Evolutionary conservation across 2,113 vertebrate species (phyloP), one percentile per base, ranked within the genome.

Genomic region (Thymallus thymallus): DNA sequence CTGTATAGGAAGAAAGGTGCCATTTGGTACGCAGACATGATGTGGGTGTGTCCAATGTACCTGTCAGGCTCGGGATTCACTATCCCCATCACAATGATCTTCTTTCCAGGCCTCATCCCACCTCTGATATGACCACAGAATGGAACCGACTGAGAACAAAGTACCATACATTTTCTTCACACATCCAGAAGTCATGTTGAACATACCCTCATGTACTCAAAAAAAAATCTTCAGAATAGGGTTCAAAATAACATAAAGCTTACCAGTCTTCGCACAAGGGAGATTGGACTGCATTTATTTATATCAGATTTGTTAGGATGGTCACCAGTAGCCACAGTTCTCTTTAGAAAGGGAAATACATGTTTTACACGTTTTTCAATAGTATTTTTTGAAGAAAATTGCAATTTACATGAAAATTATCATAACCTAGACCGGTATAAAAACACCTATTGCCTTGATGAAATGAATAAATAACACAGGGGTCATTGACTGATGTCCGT

Each of bases 21-120:
- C 32, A 35, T 35, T 35, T 35, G 32, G 48, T 55, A 18, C 16
- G 48, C 18, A 5, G 12, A 0, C 5, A 18, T 55, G 48, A 55
- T 41, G 30, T 32, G 20, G 9, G 23, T 66, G 30, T 24, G 30
- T 41, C 5, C 3, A 26, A 23, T 4, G 79, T 73, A 99, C 97
- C 95, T 96, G 83, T 96, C 94, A 0, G 97, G 96, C 68, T 93
- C 93, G 12, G 95, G 83, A 77, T 95, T 93, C 81, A 99, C 95
- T 4, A 97, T 93, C 10, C 95, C 97, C 91, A 98, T 93, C 32
- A 98, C 88, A 5, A 95, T 87, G 23, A 98, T 84, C 90, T 96
- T 97, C 92, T 96, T 98, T 29, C 96, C 97, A 0, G 95, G 95
- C 76, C 92, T 90, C 94, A 98, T 92, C 73, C 96, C 97, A 69